phyloP scores from a whole-genome alignment of 30 jellyfish, hydroid and myxozoan species.

The Catostylus mosaicus region DNA sequence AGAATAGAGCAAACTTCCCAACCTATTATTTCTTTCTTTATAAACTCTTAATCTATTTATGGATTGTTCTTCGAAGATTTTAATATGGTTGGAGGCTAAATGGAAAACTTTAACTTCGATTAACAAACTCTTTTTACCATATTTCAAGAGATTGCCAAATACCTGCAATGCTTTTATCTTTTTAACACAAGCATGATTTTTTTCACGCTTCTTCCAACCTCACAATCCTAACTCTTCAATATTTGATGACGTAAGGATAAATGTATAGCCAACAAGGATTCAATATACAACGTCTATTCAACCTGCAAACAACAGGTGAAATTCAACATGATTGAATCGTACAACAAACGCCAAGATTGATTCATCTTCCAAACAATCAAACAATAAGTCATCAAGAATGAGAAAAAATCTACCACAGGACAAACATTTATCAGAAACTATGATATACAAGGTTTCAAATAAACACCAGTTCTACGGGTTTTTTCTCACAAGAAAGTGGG shows the following conservation, averaged over 20 bases:
- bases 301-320: constrained; percentile 17
- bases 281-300: background rate
- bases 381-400: background rate
- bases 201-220: background rate
- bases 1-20: too few relatives aligned
- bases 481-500: too few relatives aligned
- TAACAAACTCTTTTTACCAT: background rate
- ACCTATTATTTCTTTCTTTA: too few relatives aligned
- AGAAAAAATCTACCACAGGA: background rate
- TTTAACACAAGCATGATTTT: too few relatives aligned
- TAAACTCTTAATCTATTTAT: too few relatives aligned
- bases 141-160: background rate
- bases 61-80: too few relatives aligned
- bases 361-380: constrained; percentile 5
- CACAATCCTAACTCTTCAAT: constrained; percentile 7
- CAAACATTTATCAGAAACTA: background rate
- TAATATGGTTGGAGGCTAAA: background rate
- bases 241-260: background rate
- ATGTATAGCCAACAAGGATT: background rate
- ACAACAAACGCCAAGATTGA: constrained; percentile 1
- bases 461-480: too few relatives aligned
- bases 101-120: background rate
- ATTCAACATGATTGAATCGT: background rate
- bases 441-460: background rate
- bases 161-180: too few relatives aligned